phyloP scores from a whole-genome alignment of 2,888 invertebrate species.

The Beris chalybata region DNA sequence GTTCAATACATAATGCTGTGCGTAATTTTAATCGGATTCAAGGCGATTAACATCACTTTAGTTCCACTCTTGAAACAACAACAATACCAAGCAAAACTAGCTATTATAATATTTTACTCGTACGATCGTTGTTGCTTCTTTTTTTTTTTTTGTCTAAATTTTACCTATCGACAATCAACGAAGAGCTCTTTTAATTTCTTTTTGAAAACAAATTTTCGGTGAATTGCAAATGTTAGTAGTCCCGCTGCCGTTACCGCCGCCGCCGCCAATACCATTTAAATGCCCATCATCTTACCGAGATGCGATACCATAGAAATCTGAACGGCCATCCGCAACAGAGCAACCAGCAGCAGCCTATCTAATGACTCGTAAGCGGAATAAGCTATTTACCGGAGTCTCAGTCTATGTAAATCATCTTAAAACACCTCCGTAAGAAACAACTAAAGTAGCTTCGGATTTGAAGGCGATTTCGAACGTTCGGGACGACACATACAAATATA shows the following conservation, averaged over 20 bases:
- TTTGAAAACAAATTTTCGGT: conserved; percentile 31
- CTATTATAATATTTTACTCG: conserved; percentile 21
- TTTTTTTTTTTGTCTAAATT: not conserved
- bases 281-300: conserved; percentile 20
- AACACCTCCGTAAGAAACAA: conserved; percentile 36
- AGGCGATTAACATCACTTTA: conserved; percentile 30
- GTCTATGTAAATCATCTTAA: conserved; percentile 36
- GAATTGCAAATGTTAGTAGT: conserved; percentile 23
- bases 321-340: conserved; percentile 7
- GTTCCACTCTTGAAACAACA: conserved; percentile 32
- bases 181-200: conserved; percentile 24
- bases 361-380: conserved; percentile 22
- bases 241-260: no score
- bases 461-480: conserved; percentile 24
- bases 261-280: conserved; percentile 27
- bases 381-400: conserved; percentile 21
- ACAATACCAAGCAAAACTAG: conserved; percentile 7
- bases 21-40: conserved; percentile 28
- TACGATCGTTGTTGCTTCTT: conserved; percentile 6
- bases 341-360: conserved; percentile 11
- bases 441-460: conserved; percentile 13
- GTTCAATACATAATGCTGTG: not conserved
- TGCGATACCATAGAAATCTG: conserved; percentile 19
- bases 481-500: conserved; percentile 19
- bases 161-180: no score